phyloP scores from a whole-genome alignment of 2,888 invertebrate genomes.

The Lampropteryx suffumata region DNA sequence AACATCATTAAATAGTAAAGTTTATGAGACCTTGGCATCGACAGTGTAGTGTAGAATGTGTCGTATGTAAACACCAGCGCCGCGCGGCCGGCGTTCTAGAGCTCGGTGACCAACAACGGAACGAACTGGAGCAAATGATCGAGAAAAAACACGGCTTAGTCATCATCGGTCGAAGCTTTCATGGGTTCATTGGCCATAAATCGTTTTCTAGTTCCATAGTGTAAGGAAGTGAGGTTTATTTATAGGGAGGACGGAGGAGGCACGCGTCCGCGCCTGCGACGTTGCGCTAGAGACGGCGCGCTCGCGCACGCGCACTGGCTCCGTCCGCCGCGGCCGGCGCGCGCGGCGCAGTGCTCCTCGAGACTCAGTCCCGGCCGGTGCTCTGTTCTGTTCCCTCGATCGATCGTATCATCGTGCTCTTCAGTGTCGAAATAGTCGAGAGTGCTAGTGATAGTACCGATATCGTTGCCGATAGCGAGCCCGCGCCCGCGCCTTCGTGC shows the following conservation, averaged over 20 bases:
- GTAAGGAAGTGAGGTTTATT: conserved; percentile 76
- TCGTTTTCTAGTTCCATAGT: conserved; percentile 68
- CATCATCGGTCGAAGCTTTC: conserved; percentile 60
- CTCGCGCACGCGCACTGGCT: conserved; percentile 33
- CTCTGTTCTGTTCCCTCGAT: conserved; percentile 40
- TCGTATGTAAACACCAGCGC: conserved; percentile 32
- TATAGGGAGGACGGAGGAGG: conserved; percentile 64
- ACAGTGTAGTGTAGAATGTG: conserved; percentile 32
- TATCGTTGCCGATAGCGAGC: conserved; percentile 67
- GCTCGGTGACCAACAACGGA: conserved; percentile 12
- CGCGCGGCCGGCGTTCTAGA: conserved; percentile 7
- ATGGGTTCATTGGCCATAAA: conserved; percentile 78
- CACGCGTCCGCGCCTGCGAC: conserved; percentile 46
- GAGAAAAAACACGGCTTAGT: conserved; percentile 46
- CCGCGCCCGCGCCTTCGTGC: conserved; percentile 44
- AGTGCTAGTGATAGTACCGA: conserved; percentile 71
- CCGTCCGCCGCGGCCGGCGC: conserved; percentile 28
- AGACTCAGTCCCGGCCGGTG: conserved; percentile 53
- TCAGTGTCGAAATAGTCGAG: conserved; percentile 56
- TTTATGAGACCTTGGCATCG: conserved; percentile 54
- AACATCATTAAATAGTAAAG: conserved; percentile 20
- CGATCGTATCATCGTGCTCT: conserved; percentile 50
- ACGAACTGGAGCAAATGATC: conserved; percentile 36
- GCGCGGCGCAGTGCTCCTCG: conserved; percentile 37
- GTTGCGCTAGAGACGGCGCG: conserved; percentile 39